Percentiles rank a stretch among this genome's conserved stretches.
These are phyloP conservation scores for Henricia sp. DNA, from an alignment of 53 echinoderm and acorn worm species.

Conservation along the genomic window DNA sequence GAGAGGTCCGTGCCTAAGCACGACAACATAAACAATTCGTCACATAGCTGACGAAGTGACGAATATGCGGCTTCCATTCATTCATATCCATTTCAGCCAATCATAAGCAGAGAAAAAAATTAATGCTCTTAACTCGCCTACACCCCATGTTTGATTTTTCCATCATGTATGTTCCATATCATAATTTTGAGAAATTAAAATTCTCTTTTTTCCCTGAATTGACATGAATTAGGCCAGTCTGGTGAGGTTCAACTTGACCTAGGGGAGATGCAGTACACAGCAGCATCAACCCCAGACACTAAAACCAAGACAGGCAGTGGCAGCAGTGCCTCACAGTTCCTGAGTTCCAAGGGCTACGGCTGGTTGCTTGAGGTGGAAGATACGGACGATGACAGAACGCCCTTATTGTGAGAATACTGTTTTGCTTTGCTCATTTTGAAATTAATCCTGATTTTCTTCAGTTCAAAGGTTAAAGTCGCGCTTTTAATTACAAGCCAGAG, in stretches of 20 bases:
- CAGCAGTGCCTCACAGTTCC: conserved; percentile 82
- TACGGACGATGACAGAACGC: conserved; percentile 77
- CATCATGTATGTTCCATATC: not conserved
- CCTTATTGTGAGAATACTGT: conserved; percentile 56
- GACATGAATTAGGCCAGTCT: not conserved
- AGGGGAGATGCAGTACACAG: conserved; percentile 88
- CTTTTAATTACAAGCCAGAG: no score
- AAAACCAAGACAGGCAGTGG: conserved; percentile 14
- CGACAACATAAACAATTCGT: no score
- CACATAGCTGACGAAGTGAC: no score
- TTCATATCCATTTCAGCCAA: no score
- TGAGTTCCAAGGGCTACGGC: conserved; percentile 88
- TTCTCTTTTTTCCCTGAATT: not conserved
- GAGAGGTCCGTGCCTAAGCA: no score
- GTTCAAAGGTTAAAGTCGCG: no score
- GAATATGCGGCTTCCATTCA: no score
- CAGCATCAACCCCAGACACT: conserved; percentile 24
- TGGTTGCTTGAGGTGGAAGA: conserved; percentile 98
- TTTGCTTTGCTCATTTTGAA: not conserved
- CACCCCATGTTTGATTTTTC: not conserved
- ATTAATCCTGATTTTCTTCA: not conserved
- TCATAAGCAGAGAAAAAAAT: not conserved
- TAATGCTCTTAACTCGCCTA: not conserved
- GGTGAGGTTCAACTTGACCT: conserved; percentile 83
- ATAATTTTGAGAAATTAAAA: not conserved